Evolutionary conservation across 2,797 vertebrate genomes (phyloP).

Genomic region (Furcifer pardalis): DNA sequence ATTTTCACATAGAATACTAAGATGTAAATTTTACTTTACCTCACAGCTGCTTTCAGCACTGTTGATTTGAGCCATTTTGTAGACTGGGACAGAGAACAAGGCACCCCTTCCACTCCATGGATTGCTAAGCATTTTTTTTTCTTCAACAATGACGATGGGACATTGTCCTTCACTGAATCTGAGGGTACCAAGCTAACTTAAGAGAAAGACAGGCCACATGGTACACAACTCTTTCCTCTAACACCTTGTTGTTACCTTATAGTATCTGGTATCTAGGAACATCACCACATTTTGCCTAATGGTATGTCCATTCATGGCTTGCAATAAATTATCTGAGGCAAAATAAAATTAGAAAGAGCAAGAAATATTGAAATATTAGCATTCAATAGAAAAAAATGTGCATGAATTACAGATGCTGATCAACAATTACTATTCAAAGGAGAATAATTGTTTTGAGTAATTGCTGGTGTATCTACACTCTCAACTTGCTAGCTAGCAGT

Average conservation of each 20-base stretch:
- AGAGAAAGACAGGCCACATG: no score
- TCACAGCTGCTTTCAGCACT: neutral
- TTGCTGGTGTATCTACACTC: neutral
- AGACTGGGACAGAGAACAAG: neutral
- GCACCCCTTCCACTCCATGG: neutral
- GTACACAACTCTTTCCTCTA: neutral
- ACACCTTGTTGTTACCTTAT: neutral
- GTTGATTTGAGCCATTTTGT: neutral
- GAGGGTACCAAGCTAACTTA: neutral
- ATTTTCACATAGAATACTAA: neutral
- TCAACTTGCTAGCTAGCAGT: neutral
- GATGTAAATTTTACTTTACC: neutral
- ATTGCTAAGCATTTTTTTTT: neutral
- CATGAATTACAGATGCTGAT: neutral
- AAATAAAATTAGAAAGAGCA: neutral
- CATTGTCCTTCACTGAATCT: neutral
- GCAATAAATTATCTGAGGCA: neutral
- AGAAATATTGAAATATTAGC: neutral
- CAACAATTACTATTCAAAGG: neutral
- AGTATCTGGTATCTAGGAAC: neutral
- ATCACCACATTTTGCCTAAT: neutral
- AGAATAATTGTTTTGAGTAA: neutral
- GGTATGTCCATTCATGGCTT: neutral
- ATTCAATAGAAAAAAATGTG: neutral
- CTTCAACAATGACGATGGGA: neutral